Evolutionary conservation across 1,140 invertebrate genomes (phyloP), one percentile per base, ranked within the genome.

Genomic region (Phymorhynchus buccinoides): DNA sequence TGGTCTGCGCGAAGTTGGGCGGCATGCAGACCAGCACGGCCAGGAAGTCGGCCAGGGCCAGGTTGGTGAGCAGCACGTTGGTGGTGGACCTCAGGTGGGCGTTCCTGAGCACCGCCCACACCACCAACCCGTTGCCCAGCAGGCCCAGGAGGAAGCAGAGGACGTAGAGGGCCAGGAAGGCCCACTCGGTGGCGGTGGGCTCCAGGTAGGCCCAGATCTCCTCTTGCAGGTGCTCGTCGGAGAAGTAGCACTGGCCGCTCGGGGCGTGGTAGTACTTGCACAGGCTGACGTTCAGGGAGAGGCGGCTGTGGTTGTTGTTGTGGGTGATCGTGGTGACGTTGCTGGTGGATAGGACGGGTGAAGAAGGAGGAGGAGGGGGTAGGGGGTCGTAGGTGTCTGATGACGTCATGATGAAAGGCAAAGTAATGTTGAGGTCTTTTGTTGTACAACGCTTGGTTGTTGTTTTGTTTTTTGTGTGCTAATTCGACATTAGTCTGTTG

Each of bases 61-160:
- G 93, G 91, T 98, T 98, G 9, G 97, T 96, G 87, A 99, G 96
- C 93, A 98, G 97, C 90, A 96, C 97, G 93, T 98, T 98, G 0
- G 97, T 98, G 16, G 97, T 96, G 90, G 96, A 97, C 52, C 96
- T 94, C 96, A 99, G 97, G 0, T 95, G 94, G 39, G 95, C 95
- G 91, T 97, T 97, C 52, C 96, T 94, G 88, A 96, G 96, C 1
- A 99, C 97, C 0, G 97, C 97, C 27, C 96, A 94, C 89, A 97
- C 97, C 3, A 99, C 97, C 30, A 98, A 93, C 18, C 95, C 95
- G 92, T 99, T 99, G 0, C 97, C 98, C n/a, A 96, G 92, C 22
- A 98, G 94, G 3, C 97, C 97, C 35, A 96, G 93, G 0, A 96
- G 85, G 88, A 98, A 97, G 0, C 97, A 96, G 7, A 96, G 75